These are phyloP conservation scores for Vicugna pacos DNA, from an alignment of 2,113 vertebrate species.

Conservation along the genomic window DNA sequence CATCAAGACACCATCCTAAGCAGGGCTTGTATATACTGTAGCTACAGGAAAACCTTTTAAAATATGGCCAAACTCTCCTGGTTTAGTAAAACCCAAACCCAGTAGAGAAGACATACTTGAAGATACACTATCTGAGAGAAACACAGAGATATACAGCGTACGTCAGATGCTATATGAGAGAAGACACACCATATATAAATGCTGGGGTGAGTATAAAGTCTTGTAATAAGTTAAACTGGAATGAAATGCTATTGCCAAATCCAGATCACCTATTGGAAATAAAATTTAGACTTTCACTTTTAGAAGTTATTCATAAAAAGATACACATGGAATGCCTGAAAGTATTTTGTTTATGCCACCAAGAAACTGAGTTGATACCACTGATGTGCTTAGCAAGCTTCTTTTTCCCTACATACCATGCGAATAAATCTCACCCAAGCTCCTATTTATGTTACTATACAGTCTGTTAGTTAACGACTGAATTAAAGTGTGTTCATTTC, in stretches of 20 bases:
- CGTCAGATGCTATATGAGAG: not conserved
- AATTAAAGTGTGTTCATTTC: not conserved
- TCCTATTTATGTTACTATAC: rapidly evolving
- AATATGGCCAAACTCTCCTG: not conserved
- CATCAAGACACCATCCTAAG: no score
- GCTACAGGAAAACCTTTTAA: not conserved
- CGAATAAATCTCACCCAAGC: not conserved
- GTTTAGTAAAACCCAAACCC: not conserved
- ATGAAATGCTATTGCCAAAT: not conserved
- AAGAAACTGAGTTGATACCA: not conserved
- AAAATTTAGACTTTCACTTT: not conserved
- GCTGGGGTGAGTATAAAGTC: no score
- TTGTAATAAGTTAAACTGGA: not conserved
- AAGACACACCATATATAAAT: no score
- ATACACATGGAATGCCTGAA: not conserved
- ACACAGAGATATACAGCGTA: not conserved
- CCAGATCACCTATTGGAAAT: not conserved
- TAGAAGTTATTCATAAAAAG: not conserved
- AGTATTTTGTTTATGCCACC: no score
- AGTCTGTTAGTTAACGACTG: not conserved
- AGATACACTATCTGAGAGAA: not conserved
- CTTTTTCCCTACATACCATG: no score
- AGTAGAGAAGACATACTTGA: not conserved
- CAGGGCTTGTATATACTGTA: not conserved
- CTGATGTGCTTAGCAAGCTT: not conserved